phyloP scores from a whole-genome alignment of 37 sponge, comb jelly and placozoan species.

The Halisarca cf. caerulea region DNA sequence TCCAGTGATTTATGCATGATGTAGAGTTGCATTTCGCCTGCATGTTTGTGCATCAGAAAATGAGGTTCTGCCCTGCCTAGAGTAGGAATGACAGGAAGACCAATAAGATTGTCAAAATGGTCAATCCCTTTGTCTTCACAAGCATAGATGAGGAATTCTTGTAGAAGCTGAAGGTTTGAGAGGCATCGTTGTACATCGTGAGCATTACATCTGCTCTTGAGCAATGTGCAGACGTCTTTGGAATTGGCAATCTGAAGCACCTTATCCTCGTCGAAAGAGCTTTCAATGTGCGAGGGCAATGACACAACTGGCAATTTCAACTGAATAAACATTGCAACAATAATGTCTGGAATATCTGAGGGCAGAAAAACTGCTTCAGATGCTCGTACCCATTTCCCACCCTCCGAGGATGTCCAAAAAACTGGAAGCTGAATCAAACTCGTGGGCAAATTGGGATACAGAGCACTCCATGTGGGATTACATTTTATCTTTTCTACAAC shows the following conservation, averaged over 20 bases:
- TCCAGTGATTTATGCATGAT: not conserved
- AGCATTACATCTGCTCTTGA: not conserved
- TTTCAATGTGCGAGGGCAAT: not conserved
- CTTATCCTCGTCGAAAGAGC: not conserved
- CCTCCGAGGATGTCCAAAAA: conserved; percentile 53
- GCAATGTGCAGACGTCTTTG: not conserved
- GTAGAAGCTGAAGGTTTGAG: not conserved
- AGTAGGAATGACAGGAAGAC: not conserved
- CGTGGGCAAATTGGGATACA: not conserved
- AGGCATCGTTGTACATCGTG: not conserved
- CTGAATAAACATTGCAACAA: not conserved
- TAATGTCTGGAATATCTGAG: not conserved
- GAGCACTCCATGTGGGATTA: not conserved
- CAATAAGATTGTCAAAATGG: not conserved
- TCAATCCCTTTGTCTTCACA: no score
- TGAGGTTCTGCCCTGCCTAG: not conserved
- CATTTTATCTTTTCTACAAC: not conserved
- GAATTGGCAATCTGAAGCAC: not conserved
- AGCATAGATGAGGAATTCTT: not conserved
- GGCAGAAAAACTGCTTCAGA: conserved; percentile 45
- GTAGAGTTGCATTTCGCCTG: not conserved
- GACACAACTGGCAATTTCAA: not conserved
- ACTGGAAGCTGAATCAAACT: conserved; percentile 2
- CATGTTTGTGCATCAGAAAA: not conserved
- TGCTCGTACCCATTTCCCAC: conserved; percentile 50